These are phyloP conservation scores for Antennarius maculatus DNA, from an alignment of 2,797 vertebrate species.

Conservation along the genomic window DNA sequence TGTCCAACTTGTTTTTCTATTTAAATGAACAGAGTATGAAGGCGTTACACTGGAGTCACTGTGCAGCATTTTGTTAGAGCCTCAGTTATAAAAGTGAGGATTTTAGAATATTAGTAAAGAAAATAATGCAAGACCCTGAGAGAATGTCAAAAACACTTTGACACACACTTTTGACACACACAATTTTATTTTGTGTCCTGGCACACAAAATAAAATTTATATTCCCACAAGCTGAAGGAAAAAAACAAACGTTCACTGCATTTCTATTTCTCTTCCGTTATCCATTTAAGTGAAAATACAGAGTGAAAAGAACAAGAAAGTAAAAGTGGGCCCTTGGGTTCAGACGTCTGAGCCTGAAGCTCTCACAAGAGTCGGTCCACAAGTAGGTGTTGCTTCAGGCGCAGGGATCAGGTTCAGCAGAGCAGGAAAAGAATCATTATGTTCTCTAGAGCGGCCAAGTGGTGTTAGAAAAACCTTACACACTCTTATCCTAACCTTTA, in stretches of 20 bases:
- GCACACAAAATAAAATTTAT: constrained; percentile 1
- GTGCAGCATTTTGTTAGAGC: constrained; percentile 26
- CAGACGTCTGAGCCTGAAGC: constrained; percentile 34
- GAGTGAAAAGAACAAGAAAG: constrained; percentile 12
- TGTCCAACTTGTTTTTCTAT: constrained; percentile 44
- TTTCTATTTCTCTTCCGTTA: constrained; percentile 8
- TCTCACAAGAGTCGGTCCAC: constrained; percentile 37
- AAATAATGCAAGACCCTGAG: background rate
- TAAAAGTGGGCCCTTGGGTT: constrained; percentile 55
- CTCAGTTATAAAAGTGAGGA: background rate
- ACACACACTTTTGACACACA: too few relatives aligned
- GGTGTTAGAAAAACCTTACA: constrained; percentile 34
- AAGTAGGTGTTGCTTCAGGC: constrained; percentile 63
- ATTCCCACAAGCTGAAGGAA: constrained; percentile 3
- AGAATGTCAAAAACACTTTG: background rate
- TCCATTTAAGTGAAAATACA: background rate
- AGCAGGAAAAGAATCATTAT: constrained; percentile 78
- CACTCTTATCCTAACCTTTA: constrained; percentile 33
- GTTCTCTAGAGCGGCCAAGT: constrained; percentile 31
- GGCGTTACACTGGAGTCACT: constrained; percentile 19
- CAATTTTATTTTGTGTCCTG: too few relatives aligned
- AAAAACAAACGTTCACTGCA: constrained; percentile 29
- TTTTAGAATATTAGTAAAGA: background rate
- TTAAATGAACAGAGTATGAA: constrained; percentile 23
- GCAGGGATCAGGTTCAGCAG: constrained; percentile 63